A percentile compares a stretch with the other conserved stretches of the same genome.
phyloP scores from a whole-genome alignment of 37 sponge, comb jelly and placozoan genomes.

The Bolinopsis microptera region DNA sequence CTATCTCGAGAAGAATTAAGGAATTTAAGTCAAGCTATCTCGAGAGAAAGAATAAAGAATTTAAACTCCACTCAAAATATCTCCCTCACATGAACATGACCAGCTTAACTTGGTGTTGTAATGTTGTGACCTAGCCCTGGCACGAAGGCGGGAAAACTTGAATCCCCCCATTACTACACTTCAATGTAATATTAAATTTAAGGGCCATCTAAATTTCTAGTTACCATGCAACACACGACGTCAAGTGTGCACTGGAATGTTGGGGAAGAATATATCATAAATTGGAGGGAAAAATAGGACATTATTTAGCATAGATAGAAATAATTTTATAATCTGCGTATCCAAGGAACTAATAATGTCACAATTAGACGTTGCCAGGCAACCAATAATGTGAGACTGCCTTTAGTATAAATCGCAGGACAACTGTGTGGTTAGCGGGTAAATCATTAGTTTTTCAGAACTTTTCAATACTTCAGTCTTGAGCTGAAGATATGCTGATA shows the following conservation, averaged over 20 bases:
- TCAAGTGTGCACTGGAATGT: neutral
- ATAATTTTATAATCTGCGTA: neutral
- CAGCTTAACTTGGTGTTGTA: neutral
- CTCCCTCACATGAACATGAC: neutral
- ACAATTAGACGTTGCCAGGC: neutral
- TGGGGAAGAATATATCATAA: neutral
- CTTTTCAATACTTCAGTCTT: neutral
- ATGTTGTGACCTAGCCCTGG: neutral
- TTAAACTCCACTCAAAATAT: neutral
- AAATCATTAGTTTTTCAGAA: neutral
- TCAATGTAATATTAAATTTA: neutral
- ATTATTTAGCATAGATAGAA: neutral
- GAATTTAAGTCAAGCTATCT: neutral
- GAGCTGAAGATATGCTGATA: neutral
- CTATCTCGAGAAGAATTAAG: too few species aligned
- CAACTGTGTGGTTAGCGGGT: neutral
- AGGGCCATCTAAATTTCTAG: neutral
- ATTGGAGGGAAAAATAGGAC: neutral
- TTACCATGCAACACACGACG: neutral
- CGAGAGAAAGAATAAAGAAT: neutral
- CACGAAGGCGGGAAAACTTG: neutral
- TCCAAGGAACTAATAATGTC: neutral
- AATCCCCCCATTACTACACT: neutral
- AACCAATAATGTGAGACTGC: neutral
- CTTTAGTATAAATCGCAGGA: neutral